Base-by-base conservation (phyloP, 2,797 vertebrate genomes). In the Sebastes hubbsi region DNA sequence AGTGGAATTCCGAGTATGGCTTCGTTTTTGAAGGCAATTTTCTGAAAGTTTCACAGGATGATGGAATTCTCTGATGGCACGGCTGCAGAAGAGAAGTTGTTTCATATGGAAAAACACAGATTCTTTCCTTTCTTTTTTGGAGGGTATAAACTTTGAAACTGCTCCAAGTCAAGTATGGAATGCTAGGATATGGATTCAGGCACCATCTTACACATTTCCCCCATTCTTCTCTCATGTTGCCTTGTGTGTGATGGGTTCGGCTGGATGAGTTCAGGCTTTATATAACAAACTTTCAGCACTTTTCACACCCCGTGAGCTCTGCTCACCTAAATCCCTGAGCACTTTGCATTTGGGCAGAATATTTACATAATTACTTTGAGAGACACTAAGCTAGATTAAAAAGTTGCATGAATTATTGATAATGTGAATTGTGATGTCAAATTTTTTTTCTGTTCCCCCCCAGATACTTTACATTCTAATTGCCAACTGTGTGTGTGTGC, bases 341-440 rank as follows among this genome's bases (percentile, higher is more conserved):
- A 66, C 46, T 84, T 67, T 76, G 30, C 30, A 78, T 79, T 70
- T 64, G 24, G 60, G 36, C 22, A 34, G 42, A 84, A 84, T 60
- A 83, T 91, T 92, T 82, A 82, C 85, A 89, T 87, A 87, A 88
- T 84, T 77, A 83, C 71, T 67, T 3, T 72, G 55, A 66, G 60
- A 81, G 75, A 81, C 81, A 73, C 72, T 82, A 75, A 84, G 77
- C 72, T 77, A 67, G 70, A 87, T 82, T 34, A 76, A 69, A 61
- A 82, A 36, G 54, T 46, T 64, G 56, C 76, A 89, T 77, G 68
- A 72, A 80, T 85, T 83, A 85, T 77, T 86, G 77, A 86, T 74
- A 59, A 65, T 42, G 36, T 65, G 38, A 84, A 78, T 61, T 78
- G 52, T 62, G 34, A 64, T 72, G 56, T 81, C 14, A 56, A n/a